Evolutionary conservation across 2,113 vertebrate genomes (phyloP).

Genomic region (Felis catus): F.catus_Fca126_mat1.0 CM031423.1:33719001-33719500

Average conservation of each 20-base stretch:
- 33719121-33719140: background rate
- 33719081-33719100: background rate
- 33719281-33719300: background rate
- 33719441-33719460: background rate
- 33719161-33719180: background rate
- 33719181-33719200: background rate
- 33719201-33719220: background rate
- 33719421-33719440: background rate
- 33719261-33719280: background rate
- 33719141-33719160: background rate
- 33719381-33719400: background rate
- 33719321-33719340: background rate
- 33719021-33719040: background rate
- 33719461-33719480: background rate
- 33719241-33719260: background rate
- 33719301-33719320: background rate
- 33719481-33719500: background rate
- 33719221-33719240: background rate
- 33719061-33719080: background rate
- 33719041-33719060: background rate
- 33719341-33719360: background rate
- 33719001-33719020: background rate
- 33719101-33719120: background rate
- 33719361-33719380: background rate
- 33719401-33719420: background rate